Conservation (phyloP, 2,113 vertebrate genomes). For the Colaptes auratus region DNA sequence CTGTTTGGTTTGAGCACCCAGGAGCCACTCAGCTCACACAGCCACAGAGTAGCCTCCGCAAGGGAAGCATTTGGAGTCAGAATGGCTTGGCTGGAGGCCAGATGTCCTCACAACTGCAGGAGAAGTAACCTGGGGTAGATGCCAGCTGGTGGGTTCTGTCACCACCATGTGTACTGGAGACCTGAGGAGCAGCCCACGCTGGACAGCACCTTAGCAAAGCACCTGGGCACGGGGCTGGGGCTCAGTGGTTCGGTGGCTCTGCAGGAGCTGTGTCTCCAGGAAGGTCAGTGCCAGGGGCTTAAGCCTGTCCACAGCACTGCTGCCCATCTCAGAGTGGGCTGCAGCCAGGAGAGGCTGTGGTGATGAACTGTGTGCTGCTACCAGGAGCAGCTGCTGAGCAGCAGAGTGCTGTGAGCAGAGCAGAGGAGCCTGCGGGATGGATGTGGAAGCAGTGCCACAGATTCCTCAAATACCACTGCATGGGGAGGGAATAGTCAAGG, state of each 20-base stretch:
- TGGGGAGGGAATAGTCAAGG: neutral
- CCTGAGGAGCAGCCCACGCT: neutral
- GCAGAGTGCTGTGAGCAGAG: neutral
- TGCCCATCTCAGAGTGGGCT: neutral
- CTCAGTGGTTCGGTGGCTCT: neutral
- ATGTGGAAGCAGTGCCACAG: neutral
- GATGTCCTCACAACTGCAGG: neutral
- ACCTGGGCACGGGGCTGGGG: too few species aligned
- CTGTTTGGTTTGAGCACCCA: neutral
- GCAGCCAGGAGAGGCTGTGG: neutral
- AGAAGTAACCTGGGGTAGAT: neutral
- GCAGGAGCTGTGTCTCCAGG: neutral
- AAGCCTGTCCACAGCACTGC: neutral
- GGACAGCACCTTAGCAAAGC: neutral
- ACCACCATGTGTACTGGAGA: neutral
- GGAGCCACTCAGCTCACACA: neutral
- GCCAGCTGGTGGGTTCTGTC: neutral
- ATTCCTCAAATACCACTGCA: neutral
- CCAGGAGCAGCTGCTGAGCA: neutral
- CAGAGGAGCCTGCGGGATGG: neutral
- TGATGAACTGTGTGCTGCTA: neutral
- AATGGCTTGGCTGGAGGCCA: rapidly evolving
- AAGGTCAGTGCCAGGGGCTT: neutral
- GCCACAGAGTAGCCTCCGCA: neutral
- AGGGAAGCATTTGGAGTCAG: neutral